phyloP scores from a whole-genome alignment of 2,888 invertebrate genomes.

The Anodontia alba region DNA sequence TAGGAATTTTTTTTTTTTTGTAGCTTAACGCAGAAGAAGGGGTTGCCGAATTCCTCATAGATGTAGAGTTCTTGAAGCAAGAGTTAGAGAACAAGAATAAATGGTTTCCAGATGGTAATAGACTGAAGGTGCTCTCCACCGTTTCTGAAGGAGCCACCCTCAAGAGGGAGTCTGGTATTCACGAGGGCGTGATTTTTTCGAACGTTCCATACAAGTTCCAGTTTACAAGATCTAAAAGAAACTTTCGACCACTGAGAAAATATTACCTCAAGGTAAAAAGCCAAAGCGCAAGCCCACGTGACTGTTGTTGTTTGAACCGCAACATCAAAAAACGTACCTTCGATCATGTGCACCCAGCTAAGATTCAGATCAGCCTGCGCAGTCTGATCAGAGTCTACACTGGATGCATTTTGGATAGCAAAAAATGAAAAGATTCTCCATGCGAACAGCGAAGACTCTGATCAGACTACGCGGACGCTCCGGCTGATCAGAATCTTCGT shows the following conservation, averaged over 20 bases:
- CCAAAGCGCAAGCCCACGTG: too few species aligned
- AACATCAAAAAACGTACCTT: too few species aligned
- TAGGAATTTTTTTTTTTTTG: neutral
- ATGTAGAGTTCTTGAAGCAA: neutral
- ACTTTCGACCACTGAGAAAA: slow-evolving; percentile 70
- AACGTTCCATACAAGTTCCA: slow-evolving; percentile 62
- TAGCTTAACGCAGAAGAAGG: neutral
- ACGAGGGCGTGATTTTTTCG: slow-evolving; percentile 66
- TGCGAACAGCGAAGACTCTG: too few species aligned
- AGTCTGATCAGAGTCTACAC: too few species aligned
- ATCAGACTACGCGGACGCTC: too few species aligned
- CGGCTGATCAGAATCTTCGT: too few species aligned
- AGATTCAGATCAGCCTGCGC: too few species aligned
- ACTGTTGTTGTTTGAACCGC: too few species aligned
- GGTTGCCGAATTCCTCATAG: neutral
- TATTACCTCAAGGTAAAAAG: slow-evolving; percentile 69
- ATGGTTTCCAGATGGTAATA: slow-evolving; percentile 72
- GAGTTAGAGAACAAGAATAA: neutral
- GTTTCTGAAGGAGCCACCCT: slow-evolving; percentile 71
- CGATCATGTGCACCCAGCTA: too few species aligned
- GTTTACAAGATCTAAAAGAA: slow-evolving; percentile 62
- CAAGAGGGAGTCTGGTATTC: slow-evolving; percentile 58
- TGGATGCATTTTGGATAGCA: too few species aligned
- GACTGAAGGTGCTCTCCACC: slow-evolving; percentile 64
- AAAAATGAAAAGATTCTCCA: too few species aligned